Evolutionary conservation across 2,113 vertebrate genomes (phyloP), one percentile per base, ranked within the genome.

Genomic region (Pedionomus torquatus): DNA sequence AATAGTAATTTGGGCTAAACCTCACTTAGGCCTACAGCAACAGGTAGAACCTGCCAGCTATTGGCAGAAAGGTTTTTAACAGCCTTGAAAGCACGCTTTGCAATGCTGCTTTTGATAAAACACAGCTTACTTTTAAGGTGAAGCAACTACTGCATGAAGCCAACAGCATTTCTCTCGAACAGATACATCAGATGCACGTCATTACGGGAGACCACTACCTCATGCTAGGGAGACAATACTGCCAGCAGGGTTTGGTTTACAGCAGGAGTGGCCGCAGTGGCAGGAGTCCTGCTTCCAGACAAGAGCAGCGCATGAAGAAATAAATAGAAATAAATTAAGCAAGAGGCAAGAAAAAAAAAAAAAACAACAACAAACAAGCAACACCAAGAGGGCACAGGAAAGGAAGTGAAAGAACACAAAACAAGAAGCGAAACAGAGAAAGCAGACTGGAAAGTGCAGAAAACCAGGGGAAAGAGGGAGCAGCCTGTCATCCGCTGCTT

Each of bases 1-100:
- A 79, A n/a, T 17, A 91, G 8, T 77, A 75, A 88, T 87, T 78
- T 60, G 30, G 30, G 35, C 84, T 93, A 71, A 84, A 90, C 76
- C 57, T 91, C 89, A 60, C 64, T 89, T n/a, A 84, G 44, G 89
- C 55, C 33, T 79, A 70, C 39, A 65, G 64, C 92, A 90, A 94
- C 46, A 90, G 76, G 92, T 65, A 90, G 43, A 95, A 90, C 60
- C 68, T 90, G 90, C 41, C 15, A 5, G 52, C 51, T 70, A 30
- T 43, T 39, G 66, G 75, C 79, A 81, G 35, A 33, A 51, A 37
- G 23, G 20, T 28, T 39, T 44, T 39, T 7, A 63, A 33, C 4
- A 83, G 46, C 60, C 60, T 60, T 76, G 55, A 83, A 84, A 93
- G 61, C 25, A 25, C 4, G 26, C 37, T 90, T 78, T 52, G 33